Evolutionary conservation across 1,140 invertebrate species (phyloP), one percentile per base, ranked within the genome.

Genomic region (Drosophila dunni): DNA sequence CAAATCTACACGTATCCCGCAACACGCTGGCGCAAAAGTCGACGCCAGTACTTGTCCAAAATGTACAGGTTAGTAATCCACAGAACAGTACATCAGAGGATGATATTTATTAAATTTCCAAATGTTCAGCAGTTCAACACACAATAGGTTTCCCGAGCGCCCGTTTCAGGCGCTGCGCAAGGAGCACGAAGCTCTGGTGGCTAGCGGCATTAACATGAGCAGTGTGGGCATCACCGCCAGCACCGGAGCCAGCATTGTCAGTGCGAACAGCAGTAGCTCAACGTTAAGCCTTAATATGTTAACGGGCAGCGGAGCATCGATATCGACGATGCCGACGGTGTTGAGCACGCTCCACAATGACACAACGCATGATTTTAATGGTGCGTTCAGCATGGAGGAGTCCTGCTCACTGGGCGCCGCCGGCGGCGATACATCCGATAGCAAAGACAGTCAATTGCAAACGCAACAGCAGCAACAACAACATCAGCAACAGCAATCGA

Each of bases 1-100:
- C 98, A 99, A 93, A 95, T 99, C 15, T 99, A 99, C 92, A 96
- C 97, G 74, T 99, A 99, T 94, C 98, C 98, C 34, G 85, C 91
- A 34, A 78, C 90, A 11, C 76, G 91, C 46, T 92, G 91, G 91
- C 88, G 91, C 34, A 92, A 92, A 51, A 91, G 85, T 57, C 90
- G 91, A 3, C 84, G 91, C 4, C 91, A 92, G 56, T 92, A 92
- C 79, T 80, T 92, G 67, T 83, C 75, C 64, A 92, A 92, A 77
- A 92, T 92, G 90, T 92, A 92, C 78, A 75, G 89, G 91, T 92
- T 44, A 81, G 80, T 45, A 40, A 8, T 42, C 9, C 9, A 36
- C 4, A 42, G 1, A 48, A 9, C 20, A 7, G 4, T 20, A 8
- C 24, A 29, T 29, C 1, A 6, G 24, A 29, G 24, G 6, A 29